Conservation (phyloP, 2,888 invertebrate genomes). For the Sabatieria punctata region DNA sequence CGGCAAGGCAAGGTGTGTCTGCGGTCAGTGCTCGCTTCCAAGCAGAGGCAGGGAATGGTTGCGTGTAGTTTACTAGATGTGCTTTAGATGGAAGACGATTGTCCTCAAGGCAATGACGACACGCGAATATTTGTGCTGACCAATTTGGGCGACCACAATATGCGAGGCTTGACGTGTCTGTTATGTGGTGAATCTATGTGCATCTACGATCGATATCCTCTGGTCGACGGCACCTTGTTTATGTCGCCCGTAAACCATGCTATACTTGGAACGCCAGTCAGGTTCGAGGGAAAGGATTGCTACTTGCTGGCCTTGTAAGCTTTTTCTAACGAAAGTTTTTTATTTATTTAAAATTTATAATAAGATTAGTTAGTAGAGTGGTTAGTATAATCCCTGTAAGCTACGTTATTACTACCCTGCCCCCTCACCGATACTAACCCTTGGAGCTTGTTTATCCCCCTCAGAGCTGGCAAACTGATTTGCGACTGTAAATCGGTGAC, state of each 20-base stretch:
- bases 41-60: constrained; percentile 28
- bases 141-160: constrained; percentile 74
- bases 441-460: too few species aligned
- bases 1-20: not conserved
- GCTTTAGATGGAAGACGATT: constrained; percentile 82
- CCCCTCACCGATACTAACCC: too few species aligned
- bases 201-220: constrained; percentile 88
- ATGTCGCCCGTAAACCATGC: constrained; percentile 80
- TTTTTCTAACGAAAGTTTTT: too few species aligned
- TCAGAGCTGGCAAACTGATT: too few species aligned
- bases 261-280: constrained; percentile 54
- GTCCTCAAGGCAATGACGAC: constrained; percentile 94
- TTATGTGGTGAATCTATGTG: constrained; percentile 60
- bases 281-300: constrained; percentile 70
- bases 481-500: too few species aligned
- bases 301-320: constrained; percentile 62
- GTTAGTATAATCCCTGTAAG: too few species aligned
- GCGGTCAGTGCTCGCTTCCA: constrained; percentile 27
- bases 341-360: too few species aligned
- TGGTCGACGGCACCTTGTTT: constrained; percentile 95
- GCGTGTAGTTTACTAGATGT: not conserved
- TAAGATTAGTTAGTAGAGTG: too few species aligned
- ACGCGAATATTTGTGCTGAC: constrained; percentile 87
- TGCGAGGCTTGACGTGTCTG: constrained; percentile 56
- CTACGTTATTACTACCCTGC: too few species aligned